These are phyloP conservation scores for Thinocorus orbignyianus DNA, from an alignment of 2,113 vertebrate species.

Conservation along the genomic window DNA sequence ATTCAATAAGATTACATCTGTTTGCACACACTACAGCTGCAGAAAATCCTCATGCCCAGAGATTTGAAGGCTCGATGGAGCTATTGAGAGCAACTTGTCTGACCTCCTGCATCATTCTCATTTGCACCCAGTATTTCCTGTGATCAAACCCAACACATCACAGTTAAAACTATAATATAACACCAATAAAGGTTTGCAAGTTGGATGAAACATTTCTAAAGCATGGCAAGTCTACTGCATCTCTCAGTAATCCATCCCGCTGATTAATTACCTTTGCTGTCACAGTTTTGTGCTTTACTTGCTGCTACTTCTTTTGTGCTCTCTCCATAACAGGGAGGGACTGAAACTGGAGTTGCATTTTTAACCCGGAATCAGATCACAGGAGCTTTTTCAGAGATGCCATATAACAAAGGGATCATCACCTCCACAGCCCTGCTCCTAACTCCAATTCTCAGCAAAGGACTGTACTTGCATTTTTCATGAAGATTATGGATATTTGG, in stretches of 20 bases:
- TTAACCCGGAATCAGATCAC: neutral
- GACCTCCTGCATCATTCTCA: neutral
- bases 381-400: neutral
- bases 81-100: neutral
- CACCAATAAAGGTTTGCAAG: neutral
- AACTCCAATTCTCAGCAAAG: neutral
- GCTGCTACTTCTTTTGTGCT: neutral
- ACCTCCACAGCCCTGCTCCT: neutral
- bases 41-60: neutral
- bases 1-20: neutral
- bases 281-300: neutral
- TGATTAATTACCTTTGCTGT: neutral
- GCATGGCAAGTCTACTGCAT: neutral
- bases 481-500: neutral
- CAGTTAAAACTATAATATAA: neutral
- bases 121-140: neutral
- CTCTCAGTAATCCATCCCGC: neutral
- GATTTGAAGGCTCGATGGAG: neutral
- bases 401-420: neutral
- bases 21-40: neutral
- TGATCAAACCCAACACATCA: neutral
- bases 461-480: neutral
- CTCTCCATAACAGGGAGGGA: neutral
- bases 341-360: neutral
- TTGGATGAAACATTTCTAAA: neutral